Percentiles rank a stretch among this genome's conserved stretches.
Evolutionary conservation across 2,113 vertebrate genomes (phyloP).

Genomic region (Amphiprion ocellaris): DNA sequence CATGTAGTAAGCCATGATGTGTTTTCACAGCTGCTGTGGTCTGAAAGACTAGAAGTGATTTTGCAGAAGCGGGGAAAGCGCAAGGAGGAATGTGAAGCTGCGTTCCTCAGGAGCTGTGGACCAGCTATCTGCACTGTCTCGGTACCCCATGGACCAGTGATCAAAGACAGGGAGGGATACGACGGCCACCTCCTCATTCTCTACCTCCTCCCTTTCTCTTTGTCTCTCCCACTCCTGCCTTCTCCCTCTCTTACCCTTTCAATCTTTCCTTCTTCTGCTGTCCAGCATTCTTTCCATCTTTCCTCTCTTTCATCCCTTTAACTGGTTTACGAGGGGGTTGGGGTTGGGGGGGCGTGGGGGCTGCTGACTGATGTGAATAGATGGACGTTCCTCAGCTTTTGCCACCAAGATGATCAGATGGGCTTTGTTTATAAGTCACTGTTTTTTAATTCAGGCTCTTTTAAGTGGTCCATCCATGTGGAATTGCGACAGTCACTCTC

Average conservation of each 20-base stretch:
- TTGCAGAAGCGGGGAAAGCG: conserved; percentile 61
- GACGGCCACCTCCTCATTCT: conserved; percentile 58
- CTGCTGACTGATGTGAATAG: conserved; percentile 31
- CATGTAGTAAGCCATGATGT: conserved; percentile 52
- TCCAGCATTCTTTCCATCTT: conserved; percentile 43
- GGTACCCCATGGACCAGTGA: conserved; percentile 72
- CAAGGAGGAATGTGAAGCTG: conserved; percentile 73
- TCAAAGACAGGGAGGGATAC: conserved; percentile 72
- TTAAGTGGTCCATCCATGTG: conserved; percentile 42
- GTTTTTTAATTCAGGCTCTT: conserved; percentile 42
- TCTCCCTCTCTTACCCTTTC: conserved; percentile 22
- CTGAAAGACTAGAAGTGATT: conserved; percentile 70
- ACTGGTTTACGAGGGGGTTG: conserved; percentile 35
- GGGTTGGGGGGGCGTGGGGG: background rate
- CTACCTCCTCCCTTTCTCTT: conserved; percentile 51
- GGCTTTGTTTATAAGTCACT: conserved; percentile 55
- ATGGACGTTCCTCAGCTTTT: conserved; percentile 37
- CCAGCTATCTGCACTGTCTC: conserved; percentile 61
- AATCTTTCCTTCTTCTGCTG: conserved; percentile 37
- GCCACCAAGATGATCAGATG: conserved; percentile 39
- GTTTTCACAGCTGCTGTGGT: conserved; percentile 76
- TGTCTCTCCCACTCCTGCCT: conserved; percentile 37
- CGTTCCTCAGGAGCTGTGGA: conserved; percentile 71
- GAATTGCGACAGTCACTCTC: conserved; percentile 7
- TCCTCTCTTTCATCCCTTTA: conserved; percentile 52